Conservation (phyloP, 2,113 vertebrate genomes). For the Salvelinus sp. region DNA sequence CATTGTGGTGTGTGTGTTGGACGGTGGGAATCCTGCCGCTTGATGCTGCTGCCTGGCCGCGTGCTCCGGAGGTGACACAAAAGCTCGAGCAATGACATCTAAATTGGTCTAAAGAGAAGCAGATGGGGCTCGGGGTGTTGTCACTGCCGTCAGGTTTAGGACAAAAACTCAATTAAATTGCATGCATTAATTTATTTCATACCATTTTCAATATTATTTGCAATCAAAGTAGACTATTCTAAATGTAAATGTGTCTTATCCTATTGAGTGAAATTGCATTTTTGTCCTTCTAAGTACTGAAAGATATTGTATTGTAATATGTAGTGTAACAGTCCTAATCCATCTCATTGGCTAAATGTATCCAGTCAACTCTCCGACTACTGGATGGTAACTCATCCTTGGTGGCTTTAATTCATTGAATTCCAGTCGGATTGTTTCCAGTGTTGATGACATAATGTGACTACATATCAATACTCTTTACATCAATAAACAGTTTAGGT, state of each 20-base stretch:
- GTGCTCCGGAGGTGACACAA: conserved; percentile 78
- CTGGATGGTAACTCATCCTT: neutral
- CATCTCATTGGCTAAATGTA: neutral
- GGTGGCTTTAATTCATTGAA: neutral
- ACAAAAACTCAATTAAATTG: conserved; percentile 5
- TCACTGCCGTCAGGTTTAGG: conserved; percentile 18
- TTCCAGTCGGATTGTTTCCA: neutral
- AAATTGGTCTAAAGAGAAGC: conserved; percentile 89
- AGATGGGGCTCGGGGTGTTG: conserved; percentile 88
- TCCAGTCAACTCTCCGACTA: neutral
- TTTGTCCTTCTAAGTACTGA: no score
- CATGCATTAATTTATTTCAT: neutral
- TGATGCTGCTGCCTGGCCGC: no score
- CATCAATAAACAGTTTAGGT: conserved; percentile 9
- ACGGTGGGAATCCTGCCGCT: no score
- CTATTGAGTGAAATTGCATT: no score
- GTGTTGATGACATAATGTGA: neutral
- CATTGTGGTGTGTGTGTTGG: no score
- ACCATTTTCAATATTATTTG: neutral
- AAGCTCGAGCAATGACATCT: conserved; percentile 86
- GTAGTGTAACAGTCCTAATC: neutral
- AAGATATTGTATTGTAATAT: no score
- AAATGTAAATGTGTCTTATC: neutral
- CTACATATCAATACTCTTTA: conserved; percentile 24
- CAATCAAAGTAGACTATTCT: neutral